These are phyloP conservation scores for Melieria omissa DNA, from an alignment of 2,888 invertebrate species.

Conservation along the genomic window DNA sequence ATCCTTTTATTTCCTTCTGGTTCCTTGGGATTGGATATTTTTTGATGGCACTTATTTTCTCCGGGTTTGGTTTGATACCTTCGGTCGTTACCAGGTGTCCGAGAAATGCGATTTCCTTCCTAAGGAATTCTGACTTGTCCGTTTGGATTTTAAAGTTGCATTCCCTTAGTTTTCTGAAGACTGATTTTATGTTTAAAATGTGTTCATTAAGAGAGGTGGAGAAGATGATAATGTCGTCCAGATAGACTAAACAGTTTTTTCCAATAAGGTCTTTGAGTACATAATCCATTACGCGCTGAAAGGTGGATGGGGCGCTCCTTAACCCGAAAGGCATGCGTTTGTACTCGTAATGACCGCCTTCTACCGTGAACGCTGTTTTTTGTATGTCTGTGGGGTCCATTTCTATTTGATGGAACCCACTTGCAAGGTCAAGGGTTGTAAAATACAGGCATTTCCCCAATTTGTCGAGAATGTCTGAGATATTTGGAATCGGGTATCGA, in stretches of 20 bases:
- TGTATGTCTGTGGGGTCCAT: background rate
- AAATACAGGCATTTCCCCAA: background rate
- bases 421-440: background rate
- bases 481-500: background rate
- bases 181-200: conserved; percentile 38
- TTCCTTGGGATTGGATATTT: conserved; percentile 23
- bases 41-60: conserved; percentile 26
- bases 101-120: background rate
- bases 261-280: conserved; percentile 46
- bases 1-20: conserved; percentile 32
- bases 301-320: conserved; percentile 39
- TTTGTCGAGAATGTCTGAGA: background rate
- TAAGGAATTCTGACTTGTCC: conserved; percentile 2
- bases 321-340: conserved; percentile 48
- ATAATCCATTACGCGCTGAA: conserved; percentile 50
- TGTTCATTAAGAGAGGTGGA: conserved; percentile 8
- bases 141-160: conserved; percentile 7
- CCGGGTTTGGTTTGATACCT: conserved; percentile 24
- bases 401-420: background rate
- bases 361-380: background rate
- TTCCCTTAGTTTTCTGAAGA: conserved; percentile 46
- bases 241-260: conserved; percentile 15
- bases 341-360: conserved; percentile 49
- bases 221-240: conserved; percentile 16
- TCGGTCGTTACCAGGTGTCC: conserved; percentile 22